A percentile compares a stretch with the other conserved stretches of the same genome.
Evolutionary conservation across 2,888 invertebrate genomes (phyloP).

Genomic region (Pollenia labialis): DNA sequence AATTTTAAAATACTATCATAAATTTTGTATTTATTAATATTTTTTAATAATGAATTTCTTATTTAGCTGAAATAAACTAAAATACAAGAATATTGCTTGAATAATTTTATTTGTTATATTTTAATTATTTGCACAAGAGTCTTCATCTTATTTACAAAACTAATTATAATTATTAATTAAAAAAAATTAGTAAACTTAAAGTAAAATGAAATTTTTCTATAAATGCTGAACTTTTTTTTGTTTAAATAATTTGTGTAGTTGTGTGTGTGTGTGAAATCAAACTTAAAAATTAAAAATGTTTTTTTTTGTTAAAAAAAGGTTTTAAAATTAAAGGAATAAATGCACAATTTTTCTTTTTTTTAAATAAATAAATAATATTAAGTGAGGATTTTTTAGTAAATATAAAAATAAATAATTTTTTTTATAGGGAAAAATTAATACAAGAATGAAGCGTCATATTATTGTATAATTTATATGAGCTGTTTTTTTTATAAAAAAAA

Average conservation of each 20-base stretch:
- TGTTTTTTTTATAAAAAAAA: conserved; percentile 13
- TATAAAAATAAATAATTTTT: conserved; percentile 72
- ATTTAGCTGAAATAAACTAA: conserved; percentile 45
- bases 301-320: conserved; percentile 4
- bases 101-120: conserved; percentile 32
- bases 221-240: conserved; percentile 58
- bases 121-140: conserved; percentile 73
- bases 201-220: conserved; percentile 67
- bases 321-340: conserved; percentile 74
- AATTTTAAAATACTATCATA: not conserved
- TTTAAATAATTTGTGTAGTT: conserved; percentile 69
- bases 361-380: conserved; percentile 54
- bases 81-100: conserved; percentile 45
- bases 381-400: conserved; percentile 7
- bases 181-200: conserved; percentile 57
- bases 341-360: conserved; percentile 78
- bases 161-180: conserved; percentile 64
- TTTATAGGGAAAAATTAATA: conserved; percentile 62
- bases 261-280: conserved; percentile 59
- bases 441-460: conserved; percentile 48
- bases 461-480: not conserved
- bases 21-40: too few species aligned
- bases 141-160: conserved; percentile 70
- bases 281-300: conserved; percentile 78
- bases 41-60: not conserved